Conservation (phyloP, 2,113 vertebrate species). For the Zapus hudsonius region DNA sequence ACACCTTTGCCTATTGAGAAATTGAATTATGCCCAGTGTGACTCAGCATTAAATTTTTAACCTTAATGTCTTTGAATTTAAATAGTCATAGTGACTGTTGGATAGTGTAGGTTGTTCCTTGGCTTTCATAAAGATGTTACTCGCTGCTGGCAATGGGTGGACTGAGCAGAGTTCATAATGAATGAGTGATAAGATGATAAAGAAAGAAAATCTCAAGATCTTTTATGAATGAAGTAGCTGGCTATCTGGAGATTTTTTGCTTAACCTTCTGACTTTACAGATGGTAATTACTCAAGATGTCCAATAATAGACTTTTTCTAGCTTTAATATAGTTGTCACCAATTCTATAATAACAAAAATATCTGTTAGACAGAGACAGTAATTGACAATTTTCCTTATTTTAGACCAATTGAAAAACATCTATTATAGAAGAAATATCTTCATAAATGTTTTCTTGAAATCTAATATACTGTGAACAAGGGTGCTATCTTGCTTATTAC, state of each 20-base stretch:
- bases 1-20: no score
- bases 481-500: constrained; percentile 48
- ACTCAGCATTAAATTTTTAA: no score
- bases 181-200: no score
- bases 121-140: no score
- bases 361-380: background rate
- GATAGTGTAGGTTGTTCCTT: no score
- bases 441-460: constrained; percentile 20
- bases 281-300: background rate
- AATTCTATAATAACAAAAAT: background rate
- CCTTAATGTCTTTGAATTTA: no score
- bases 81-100: no score
- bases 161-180: no score
- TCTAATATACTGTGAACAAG: background rate
- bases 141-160: no score
- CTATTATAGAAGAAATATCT: background rate
- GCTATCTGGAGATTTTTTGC: background rate
- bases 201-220: background rate
- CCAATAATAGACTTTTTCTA: background rate
- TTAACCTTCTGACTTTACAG: background rate
- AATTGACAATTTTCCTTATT: background rate
- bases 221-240: background rate
- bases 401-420: background rate
- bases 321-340: background rate
- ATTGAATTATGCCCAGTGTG: no score